Percentiles rank a stretch among this genome's conserved stretches.
Conservation (phyloP, 1,140 invertebrate species). For the Drosophila subpulchrella region DNA sequence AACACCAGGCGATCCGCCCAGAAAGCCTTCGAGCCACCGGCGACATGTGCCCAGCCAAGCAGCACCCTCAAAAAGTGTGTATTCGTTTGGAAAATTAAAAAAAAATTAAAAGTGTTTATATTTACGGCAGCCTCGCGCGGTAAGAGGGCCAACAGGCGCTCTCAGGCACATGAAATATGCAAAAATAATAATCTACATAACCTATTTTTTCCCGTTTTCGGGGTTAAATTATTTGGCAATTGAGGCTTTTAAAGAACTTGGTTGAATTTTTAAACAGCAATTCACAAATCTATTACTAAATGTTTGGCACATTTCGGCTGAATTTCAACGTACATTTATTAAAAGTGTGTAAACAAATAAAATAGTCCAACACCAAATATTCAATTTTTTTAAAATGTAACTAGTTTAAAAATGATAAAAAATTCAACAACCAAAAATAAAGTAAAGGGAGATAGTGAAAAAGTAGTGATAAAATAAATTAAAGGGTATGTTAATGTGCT, state of each 20-base stretch:
- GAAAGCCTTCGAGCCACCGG: constrained; percentile 26
- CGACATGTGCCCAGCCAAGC: constrained; percentile 35
- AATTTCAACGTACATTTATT: neutral
- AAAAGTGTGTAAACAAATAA: too few relatives aligned
- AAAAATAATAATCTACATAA: constrained; percentile 10
- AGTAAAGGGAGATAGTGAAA: too few relatives aligned
- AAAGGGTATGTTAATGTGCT: neutral
- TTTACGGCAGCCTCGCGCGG: constrained; percentile 30
- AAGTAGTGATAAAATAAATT: too few relatives aligned
- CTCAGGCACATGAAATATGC: constrained; percentile 30
- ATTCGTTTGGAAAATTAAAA: constrained; percentile 79
- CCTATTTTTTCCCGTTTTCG: neutral
- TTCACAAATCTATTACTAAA: neutral
- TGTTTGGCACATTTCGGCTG: neutral
- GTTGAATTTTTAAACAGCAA: neutral
- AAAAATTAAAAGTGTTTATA: constrained; percentile 74
- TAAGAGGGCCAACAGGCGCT: neutral
- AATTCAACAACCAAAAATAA: neutral
- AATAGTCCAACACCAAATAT: too few relatives aligned
- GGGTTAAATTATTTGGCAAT: neutral
- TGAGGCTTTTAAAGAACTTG: neutral
- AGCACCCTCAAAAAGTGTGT: constrained; percentile 55
- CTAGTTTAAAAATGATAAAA: neutral
- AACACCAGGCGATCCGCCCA: constrained; percentile 14
- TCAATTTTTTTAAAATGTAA: too few relatives aligned